A percentile compares a stretch with the other conserved stretches of the same genome.
Evolutionary conservation across 2,113 vertebrate genomes (phyloP).

Genomic region (Erinaceus europaeus): DNA sequence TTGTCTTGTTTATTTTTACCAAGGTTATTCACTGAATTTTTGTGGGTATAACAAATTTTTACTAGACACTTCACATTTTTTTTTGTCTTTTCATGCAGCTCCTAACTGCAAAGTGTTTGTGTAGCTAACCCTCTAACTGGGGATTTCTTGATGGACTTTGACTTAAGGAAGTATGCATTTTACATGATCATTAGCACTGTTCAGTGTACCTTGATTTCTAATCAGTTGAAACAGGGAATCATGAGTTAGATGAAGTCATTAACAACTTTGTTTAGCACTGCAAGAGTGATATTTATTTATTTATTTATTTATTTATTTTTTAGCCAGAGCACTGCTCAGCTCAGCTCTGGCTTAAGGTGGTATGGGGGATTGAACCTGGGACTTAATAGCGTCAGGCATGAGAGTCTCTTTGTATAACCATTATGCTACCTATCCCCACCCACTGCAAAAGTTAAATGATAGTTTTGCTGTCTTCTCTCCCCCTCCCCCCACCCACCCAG

Average conservation of each 20-base stretch:
- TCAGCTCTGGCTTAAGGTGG: too few species aligned
- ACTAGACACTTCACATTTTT: not conserved
- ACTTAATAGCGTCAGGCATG: too few species aligned
- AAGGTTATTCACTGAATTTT: not conserved
- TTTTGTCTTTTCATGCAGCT: not conserved
- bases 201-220: not conserved
- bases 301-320: too few species aligned
- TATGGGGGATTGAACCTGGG: too few species aligned
- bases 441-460: too few species aligned
- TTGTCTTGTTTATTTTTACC: not conserved
- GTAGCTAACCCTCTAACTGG: not conserved
- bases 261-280: not conserved
- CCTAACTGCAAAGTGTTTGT: not conserved
- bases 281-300: too few species aligned
- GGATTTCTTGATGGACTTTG: not conserved
- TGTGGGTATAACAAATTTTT: conserved; percentile 32
- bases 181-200: not conserved
- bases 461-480: too few species aligned
- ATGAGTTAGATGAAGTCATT: not conserved
- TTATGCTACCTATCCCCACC: too few species aligned
- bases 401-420: too few species aligned
- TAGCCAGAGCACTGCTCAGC: too few species aligned
- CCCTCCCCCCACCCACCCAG: too few species aligned
- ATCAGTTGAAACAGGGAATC: not conserved
- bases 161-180: conserved; percentile 1